phyloP scores from a whole-genome alignment of 1,140 invertebrate species.

The Drosophila tani region DNA sequence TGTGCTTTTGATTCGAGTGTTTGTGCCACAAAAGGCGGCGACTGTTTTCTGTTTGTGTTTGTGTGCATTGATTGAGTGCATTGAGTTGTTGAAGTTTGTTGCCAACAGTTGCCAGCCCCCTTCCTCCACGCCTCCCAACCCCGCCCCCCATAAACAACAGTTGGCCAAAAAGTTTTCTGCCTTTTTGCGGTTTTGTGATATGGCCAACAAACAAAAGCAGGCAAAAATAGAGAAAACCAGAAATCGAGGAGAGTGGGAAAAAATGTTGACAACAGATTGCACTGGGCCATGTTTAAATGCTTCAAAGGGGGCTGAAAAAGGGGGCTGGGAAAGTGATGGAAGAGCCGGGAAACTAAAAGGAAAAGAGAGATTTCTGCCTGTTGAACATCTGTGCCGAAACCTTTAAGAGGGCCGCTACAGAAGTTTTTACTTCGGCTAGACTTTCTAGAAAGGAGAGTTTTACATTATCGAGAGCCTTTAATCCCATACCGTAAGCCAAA shows the following conservation, averaged over 20 bases:
- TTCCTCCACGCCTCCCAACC: background rate
- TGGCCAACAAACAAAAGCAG: conserved; percentile 54
- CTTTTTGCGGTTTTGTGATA: conserved; percentile 77
- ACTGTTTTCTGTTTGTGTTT: conserved; percentile 48
- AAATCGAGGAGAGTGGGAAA: conserved; percentile 38
- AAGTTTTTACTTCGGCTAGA: background rate
- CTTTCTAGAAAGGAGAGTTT: background rate
- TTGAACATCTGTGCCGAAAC: conserved; percentile 22
- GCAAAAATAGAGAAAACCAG: conserved; percentile 30
- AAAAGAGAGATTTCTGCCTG: conserved; percentile 21
- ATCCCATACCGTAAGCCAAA: no score
- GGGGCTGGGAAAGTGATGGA: conserved; percentile 1
- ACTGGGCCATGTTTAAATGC: conserved; percentile 67
- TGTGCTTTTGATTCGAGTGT: conserved; percentile 68
- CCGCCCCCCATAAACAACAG: conserved; percentile 47
- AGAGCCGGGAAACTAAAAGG: background rate
- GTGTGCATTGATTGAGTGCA: conserved; percentile 81
- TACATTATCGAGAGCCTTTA: background rate
- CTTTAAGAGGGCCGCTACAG: background rate
- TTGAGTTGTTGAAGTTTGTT: conserved; percentile 80
- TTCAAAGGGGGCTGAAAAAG: conserved; percentile 16
- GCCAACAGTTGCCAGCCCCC: conserved; percentile 26
- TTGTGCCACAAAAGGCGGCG: conserved; percentile 72
- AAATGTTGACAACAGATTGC: conserved; percentile 66
- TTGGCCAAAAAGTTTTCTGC: conserved; percentile 66